These are phyloP conservation scores for Drepanosiphum platanoidis DNA, from an alignment of 2,888 invertebrate genomes.

Conservation along the genomic window DNA sequence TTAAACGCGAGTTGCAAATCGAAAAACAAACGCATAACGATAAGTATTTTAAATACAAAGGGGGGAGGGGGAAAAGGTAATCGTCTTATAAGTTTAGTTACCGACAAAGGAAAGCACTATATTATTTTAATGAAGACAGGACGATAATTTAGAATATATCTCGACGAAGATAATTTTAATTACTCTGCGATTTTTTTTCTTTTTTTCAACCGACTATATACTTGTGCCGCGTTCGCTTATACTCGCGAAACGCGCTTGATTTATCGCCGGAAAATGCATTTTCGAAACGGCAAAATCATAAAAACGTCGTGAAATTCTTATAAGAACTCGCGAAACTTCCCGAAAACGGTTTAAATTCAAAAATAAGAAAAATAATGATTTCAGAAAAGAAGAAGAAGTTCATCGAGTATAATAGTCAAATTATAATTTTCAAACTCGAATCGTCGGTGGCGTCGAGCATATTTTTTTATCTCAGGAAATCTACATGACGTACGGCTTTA, in stretches of 20 bases:
- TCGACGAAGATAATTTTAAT: constrained; percentile 17
- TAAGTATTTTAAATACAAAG: neutral
- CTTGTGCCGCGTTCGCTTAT: neutral
- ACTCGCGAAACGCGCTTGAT: constrained; percentile 8
- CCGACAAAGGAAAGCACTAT: neutral
- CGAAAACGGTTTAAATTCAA: no score
- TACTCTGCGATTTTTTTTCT: neutral
- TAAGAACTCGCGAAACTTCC: no score
- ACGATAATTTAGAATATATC: constrained; percentile 8
- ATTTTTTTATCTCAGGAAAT: no score
- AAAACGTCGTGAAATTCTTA: no score
- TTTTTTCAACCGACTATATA: no score
- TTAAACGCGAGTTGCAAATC: neutral
- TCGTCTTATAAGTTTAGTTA: neutral
- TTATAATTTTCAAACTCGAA: no score
- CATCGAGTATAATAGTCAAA: no score
- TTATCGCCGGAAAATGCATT: neutral
- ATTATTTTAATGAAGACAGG: constrained; percentile 6
- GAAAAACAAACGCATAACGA: neutral
- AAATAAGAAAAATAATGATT: no score
- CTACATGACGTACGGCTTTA: no score
- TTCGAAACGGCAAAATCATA: neutral
- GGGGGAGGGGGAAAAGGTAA: constrained; percentile 10
- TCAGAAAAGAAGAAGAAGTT: no score
- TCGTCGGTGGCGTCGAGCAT: no score